Evolutionary conservation across 2,113 vertebrate species (phyloP), one percentile per base, ranked within the genome.

Genomic region (Fulica atra): DNA sequence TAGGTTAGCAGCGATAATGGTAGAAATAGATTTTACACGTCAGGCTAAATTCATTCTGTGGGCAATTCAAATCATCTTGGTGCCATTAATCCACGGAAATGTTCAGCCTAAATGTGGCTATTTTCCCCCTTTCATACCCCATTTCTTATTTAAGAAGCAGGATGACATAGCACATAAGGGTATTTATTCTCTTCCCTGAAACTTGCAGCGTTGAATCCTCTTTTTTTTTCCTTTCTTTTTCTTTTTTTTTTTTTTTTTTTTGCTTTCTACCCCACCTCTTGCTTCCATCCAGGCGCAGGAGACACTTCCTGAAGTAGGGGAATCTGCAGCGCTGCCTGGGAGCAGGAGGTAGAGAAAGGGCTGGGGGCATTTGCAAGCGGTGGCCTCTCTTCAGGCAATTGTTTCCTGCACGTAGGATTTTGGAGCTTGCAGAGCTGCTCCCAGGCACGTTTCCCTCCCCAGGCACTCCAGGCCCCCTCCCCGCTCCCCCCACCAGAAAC

Each of bases 371-470:
- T 89, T 81, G 78, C 53, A 82, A 96, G 81, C 15, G 0, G 68
- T 53, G 54, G 92, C 76, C 85, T 82, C 84, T 85, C 48, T 77
- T 93, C 60, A 82, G 85, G 59, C 95, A 44, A 96, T 97, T 92
- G 86, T 95, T 97, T 76, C 70, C 78, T 21, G 80, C 78, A 74
- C 5, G 11, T 21, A 53, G 86, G 59, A 71, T 81, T 92, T 89
- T 6, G 40, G 92, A 86, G 74, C 90, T 61, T 78, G 90, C 14
- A 84, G 91, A 96, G 94, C 97, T 95, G 97, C 94, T 92, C 54
- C 79, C 80, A 91, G 92, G 89, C 96, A 95, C 88, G 85, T 97
- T 91, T 91, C 89, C 77, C 86, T 93, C 70, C 60, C 84, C 56
- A 20, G 3, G 59, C 19, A 1, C 72, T 59, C 16, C 48, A 33